A percentile compares a stretch with the other conserved stretches of the same genome.
Conservation (phyloP, 2,888 invertebrate species). For the Noctuana brunneofusca region DNA sequence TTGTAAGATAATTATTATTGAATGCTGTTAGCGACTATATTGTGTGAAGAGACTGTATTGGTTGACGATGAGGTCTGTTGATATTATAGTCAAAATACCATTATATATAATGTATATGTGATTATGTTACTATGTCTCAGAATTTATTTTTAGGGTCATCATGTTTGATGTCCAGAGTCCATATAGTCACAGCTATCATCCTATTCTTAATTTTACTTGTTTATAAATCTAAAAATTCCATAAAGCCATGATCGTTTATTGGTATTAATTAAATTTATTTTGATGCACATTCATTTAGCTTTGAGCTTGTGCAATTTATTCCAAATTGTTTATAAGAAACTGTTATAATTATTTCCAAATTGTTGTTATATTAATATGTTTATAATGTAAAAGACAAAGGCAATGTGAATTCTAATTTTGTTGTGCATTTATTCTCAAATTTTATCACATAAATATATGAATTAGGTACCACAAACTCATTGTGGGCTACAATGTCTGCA, state of each 20-base stretch:
- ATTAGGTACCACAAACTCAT: slow-evolving; percentile 66
- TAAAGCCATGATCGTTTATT: slow-evolving; percentile 78
- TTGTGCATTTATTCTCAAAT: slow-evolving; percentile 81
- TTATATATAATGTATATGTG: slow-evolving; percentile 34
- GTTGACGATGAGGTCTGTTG: slow-evolving; percentile 44
- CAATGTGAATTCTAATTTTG: slow-evolving; percentile 80
- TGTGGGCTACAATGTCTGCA: slow-evolving; percentile 75
- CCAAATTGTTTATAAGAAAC: slow-evolving; percentile 77
- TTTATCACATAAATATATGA: slow-evolving; percentile 58
- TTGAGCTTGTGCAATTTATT: slow-evolving; percentile 81
- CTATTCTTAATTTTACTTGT: slow-evolving; percentile 50
- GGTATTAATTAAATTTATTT: slow-evolving; percentile 59
- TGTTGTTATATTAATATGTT: slow-evolving; percentile 76
- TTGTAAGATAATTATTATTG: slow-evolving; percentile 12
- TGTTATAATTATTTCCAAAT: slow-evolving; percentile 80
- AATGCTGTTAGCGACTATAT: slow-evolving; percentile 39
- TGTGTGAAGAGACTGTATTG: slow-evolving; percentile 40
- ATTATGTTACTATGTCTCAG: slow-evolving; percentile 35
- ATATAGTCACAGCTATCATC: slow-evolving; percentile 42
- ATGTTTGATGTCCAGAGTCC: slow-evolving; percentile 25
- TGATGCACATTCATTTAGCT: slow-evolving; percentile 76
- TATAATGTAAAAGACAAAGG: slow-evolving; percentile 80
- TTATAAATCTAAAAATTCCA: slow-evolving; percentile 61
- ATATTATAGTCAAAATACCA: slow-evolving; percentile 36
- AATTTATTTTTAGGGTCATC: slow-evolving; percentile 31